phyloP scores from a whole-genome alignment of 2,888 invertebrate genomes.

The Liopterus haemorrhoidalis region DNA sequence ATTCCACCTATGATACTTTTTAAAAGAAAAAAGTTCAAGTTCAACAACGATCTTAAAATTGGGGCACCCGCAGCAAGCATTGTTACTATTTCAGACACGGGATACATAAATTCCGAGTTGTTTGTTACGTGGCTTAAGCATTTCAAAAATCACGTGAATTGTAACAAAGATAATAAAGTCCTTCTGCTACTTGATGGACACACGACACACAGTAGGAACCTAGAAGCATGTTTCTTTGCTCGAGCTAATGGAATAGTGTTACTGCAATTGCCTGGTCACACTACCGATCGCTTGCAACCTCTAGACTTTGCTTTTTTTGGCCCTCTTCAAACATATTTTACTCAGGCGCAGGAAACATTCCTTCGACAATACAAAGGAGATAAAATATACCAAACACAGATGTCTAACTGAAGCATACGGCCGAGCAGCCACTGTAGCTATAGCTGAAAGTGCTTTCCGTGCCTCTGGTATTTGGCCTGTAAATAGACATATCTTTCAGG shows the following conservation, averaged over 20 bases:
- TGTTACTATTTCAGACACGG: constrained; percentile 26
- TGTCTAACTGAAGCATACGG: too few relatives aligned
- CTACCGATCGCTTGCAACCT: constrained; percentile 33
- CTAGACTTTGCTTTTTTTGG: constrained; percentile 32
- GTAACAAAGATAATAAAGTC: constrained; percentile 27
- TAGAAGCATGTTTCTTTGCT: constrained; percentile 29
- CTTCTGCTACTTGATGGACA: constrained; percentile 35
- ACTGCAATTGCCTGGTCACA: constrained; percentile 32
- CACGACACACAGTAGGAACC: constrained; percentile 33
- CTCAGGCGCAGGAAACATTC: constrained; percentile 28
- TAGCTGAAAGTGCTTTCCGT: too few relatives aligned
- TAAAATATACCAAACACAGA: too few relatives aligned
- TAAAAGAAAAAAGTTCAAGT: constrained; percentile 8
- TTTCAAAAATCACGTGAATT: constrained; percentile 38
- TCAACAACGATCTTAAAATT: constrained; percentile 21
- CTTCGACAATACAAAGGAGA: too few relatives aligned
- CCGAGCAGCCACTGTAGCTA: too few relatives aligned
- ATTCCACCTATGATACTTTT: constrained; percentile 16
- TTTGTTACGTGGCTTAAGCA: constrained; percentile 31
- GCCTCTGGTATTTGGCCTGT: too few relatives aligned
- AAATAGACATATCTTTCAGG: too few relatives aligned
- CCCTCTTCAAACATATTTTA: constrained; percentile 27
- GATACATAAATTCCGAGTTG: constrained; percentile 32
- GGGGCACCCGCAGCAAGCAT: constrained; percentile 26
- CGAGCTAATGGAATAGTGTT: constrained; percentile 31